Evolutionary conservation across 2,113 vertebrate genomes (phyloP).

Genomic region (Octodon degus): DNA sequence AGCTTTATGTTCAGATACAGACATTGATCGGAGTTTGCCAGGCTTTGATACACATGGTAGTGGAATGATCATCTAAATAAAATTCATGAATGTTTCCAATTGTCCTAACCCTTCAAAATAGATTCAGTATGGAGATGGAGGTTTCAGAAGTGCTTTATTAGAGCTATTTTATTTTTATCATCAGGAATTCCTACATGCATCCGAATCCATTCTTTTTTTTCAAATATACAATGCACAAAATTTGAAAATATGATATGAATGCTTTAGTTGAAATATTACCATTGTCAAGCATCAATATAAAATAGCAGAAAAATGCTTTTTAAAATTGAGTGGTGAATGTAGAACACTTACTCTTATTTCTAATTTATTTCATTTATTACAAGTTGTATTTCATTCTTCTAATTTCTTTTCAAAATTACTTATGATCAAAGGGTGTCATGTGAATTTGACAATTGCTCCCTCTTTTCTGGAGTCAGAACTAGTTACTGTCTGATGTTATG

Average conservation of each 20-base stretch:
- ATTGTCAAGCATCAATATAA: not conserved
- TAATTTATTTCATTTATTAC: conserved; percentile 52
- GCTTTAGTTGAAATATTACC: not conserved
- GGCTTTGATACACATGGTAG: not conserved
- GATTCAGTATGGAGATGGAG: not conserved
- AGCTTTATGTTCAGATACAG: not conserved
- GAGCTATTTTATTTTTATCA: not conserved
- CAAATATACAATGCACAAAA: not conserved
- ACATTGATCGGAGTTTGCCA: fast-evolving
- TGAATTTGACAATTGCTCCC: conserved; percentile 45
- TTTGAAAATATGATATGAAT: not conserved
- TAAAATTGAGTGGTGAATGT: conserved; percentile 28
- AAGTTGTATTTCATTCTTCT: conserved; percentile 42
- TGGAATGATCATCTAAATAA: not conserved
- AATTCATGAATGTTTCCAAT: not conserved
- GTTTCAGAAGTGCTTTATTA: not conserved
- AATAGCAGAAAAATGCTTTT: conserved; percentile 20
- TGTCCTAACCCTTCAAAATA: not conserved
- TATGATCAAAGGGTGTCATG: conserved; percentile 24
- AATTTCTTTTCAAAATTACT: conserved; percentile 28
- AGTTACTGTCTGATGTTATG: conserved; percentile 10
- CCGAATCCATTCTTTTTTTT: not conserved
- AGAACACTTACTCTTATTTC: conserved; percentile 54
- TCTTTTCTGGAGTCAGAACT: conserved; percentile 40
- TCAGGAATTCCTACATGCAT: not conserved